Evolutionary conservation across 2,888 invertebrate species (phyloP).

Genomic region (Drepanosiphum platanoidis): DNA sequence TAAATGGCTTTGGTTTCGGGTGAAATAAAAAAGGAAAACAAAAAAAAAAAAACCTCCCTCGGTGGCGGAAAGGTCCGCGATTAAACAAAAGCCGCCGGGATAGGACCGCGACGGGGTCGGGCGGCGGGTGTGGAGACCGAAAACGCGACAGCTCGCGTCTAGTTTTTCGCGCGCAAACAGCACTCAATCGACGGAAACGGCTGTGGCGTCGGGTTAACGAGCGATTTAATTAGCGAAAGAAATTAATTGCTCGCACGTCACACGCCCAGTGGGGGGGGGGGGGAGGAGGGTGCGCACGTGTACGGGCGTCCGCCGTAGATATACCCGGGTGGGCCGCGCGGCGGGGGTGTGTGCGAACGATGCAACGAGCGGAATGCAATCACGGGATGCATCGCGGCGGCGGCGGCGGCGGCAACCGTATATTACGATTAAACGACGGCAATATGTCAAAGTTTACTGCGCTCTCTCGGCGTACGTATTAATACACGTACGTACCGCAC

Average conservation of each 20-base stretch:
- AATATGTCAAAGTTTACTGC: constrained; percentile 16
- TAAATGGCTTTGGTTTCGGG: neutral
- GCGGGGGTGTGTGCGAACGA: neutral
- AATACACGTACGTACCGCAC: neutral
- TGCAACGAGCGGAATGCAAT: neutral
- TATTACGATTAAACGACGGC: constrained; percentile 29
- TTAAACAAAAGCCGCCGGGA: neutral
- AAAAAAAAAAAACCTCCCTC: neutral
- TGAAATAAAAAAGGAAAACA: neutral
- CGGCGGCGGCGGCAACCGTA: neutral
- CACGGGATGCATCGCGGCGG: neutral
- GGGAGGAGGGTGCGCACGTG: neutral
- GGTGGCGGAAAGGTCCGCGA: neutral
- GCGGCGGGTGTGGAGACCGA: neutral
- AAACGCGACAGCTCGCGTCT: neutral
- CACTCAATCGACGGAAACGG: neutral
- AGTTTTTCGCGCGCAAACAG: neutral
- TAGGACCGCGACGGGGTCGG: neutral
- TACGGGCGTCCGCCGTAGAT: no score
- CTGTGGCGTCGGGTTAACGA: neutral
- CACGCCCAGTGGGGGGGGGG: neutral
- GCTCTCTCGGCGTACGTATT: neutral
- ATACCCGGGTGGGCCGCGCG: neutral
- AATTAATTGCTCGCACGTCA: neutral
- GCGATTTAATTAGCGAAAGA: constrained; percentile 6